These are phyloP conservation scores for Saguinus midas DNA, from an alignment of 2,113 vertebrate genomes.

Conservation along the genomic window DNA sequence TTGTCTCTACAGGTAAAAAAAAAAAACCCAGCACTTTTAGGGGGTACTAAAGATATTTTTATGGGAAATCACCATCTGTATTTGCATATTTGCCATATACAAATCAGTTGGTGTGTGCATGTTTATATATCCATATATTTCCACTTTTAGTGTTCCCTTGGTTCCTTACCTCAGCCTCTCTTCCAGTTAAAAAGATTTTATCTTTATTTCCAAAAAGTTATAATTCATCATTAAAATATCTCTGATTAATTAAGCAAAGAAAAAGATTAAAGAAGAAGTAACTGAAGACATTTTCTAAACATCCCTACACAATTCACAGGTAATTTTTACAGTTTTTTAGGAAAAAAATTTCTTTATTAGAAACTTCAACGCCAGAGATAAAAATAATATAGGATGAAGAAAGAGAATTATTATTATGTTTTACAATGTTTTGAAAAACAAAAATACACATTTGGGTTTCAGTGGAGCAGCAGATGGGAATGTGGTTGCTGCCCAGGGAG, in stretches of 20 bases:
- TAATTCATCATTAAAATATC: background rate
- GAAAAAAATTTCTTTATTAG: background rate
- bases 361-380: background rate
- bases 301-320: background rate
- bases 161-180: background rate
- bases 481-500: background rate
- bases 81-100: background rate
- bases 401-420: background rate
- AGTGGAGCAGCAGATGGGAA: background rate
- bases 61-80: background rate
- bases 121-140: background rate
- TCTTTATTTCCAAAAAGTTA: background rate
- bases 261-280: background rate
- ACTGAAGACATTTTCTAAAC: background rate
- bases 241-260: constrained; percentile 2
- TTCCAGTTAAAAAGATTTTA: background rate
- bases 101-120: background rate
- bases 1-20: background rate
- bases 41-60: background rate
- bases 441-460: background rate
- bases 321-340: background rate
- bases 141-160: background rate
- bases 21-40: background rate
- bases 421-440: background rate
- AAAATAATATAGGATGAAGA: background rate